Percentiles rank a stretch among this genome's conserved stretches.
These are phyloP conservation scores for Perithous albicinctus DNA, from an alignment of 2,888 invertebrate species.

Conservation along the genomic window DNA sequence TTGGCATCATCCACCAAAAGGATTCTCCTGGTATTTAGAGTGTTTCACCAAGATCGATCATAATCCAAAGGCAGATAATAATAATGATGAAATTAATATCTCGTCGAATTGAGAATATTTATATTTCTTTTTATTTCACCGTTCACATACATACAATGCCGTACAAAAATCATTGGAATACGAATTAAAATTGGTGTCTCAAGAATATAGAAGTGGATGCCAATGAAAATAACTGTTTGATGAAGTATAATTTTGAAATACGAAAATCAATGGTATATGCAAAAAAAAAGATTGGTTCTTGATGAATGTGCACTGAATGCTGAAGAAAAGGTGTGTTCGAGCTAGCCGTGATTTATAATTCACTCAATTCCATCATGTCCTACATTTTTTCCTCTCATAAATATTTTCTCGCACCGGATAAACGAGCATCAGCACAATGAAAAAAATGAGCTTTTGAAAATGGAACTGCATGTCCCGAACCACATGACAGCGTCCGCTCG, in stretches of 20 bases:
- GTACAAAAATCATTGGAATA: too few relatives aligned
- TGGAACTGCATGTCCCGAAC: neutral
- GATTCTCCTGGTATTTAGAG: too few relatives aligned
- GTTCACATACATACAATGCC: too few relatives aligned
- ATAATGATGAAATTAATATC: too few relatives aligned
- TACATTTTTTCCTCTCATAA: neutral
- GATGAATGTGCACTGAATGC: neutral
- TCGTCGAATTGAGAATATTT: too few relatives aligned
- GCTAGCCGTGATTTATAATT: neutral
- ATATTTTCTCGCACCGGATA: neutral
- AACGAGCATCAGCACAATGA: neutral
- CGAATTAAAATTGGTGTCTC: too few relatives aligned
- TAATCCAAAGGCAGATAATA: too few relatives aligned
- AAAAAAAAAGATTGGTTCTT: neutral
- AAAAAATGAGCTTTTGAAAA: constrained; percentile 1
- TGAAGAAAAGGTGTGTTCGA: neutral
- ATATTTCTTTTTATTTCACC: too few relatives aligned
- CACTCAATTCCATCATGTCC: neutral
- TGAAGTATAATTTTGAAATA: too few relatives aligned
- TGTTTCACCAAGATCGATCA: too few relatives aligned
- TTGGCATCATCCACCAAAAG: neutral
- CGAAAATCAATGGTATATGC: neutral
- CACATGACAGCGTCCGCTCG: neutral
- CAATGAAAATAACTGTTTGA: too few relatives aligned
- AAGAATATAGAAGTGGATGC: too few relatives aligned